A percentile compares a stretch with the other conserved stretches of the same genome.
Evolutionary conservation across 2,113 vertebrate species (phyloP).

Genomic region (Neolamprologus brichardi): DNA sequence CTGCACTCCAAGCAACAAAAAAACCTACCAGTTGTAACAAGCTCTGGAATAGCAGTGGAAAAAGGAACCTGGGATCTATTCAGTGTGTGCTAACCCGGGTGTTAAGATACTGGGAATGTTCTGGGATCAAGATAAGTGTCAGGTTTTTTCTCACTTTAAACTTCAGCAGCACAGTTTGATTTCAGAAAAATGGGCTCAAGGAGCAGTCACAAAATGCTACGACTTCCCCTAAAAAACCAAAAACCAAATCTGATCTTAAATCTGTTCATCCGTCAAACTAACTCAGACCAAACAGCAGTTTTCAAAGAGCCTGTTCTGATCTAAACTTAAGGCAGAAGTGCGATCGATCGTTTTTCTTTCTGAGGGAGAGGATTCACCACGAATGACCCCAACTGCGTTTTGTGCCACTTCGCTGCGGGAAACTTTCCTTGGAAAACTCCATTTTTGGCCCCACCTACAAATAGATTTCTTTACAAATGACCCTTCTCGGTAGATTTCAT

Average conservation of each 20-base stretch:
- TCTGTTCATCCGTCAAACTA: neutral
- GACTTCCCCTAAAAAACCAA: neutral
- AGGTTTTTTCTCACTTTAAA: neutral
- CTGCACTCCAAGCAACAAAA: neutral
- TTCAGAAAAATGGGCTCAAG: neutral
- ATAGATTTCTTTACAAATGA: neutral
- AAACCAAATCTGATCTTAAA: neutral
- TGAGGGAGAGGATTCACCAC: neutral
- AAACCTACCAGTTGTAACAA: neutral
- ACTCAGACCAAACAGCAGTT: neutral
- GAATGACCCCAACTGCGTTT: neutral
- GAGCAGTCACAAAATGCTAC: neutral
- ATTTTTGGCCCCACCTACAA: neutral
- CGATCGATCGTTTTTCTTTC: neutral
- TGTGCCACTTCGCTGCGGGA: neutral
- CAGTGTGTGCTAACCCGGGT: neutral
- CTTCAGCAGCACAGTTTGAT: neutral
- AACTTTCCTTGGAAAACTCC: neutral
- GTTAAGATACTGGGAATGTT: neutral
- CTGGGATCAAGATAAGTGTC: neutral
- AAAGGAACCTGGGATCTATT: neutral
- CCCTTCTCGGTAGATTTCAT: neutral
- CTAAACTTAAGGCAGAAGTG: rapidly evolving
- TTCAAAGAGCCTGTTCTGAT: neutral
- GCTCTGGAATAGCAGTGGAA: neutral